Evolutionary conservation across 1,140 invertebrate genomes (phyloP), one percentile per base, ranked within the genome.

Genomic region (Megathymus violae): DNA sequence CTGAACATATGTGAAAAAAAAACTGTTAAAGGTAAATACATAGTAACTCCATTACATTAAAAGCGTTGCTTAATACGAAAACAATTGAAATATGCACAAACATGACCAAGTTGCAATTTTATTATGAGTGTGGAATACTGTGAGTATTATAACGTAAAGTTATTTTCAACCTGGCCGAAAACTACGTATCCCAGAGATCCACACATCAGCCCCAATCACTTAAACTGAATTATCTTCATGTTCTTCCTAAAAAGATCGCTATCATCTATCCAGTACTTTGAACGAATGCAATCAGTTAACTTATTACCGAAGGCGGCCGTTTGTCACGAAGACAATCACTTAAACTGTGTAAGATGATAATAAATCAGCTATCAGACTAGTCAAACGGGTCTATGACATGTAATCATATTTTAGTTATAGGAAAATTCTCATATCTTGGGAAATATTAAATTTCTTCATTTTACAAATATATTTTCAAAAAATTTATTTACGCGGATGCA

Each of bases 381-480:
- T 19, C 19, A 25, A 50, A 43, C 59, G 19, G 1, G 34, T 14
- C 4, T 36, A 11, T 46, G 40, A 41, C 14, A 22, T 19, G 13
- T 56, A 58, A 67, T 67, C 64, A 62, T 62, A 67, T 62, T 62
- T 62, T 48, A 27, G 7, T 56, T 64, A 56, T 62, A 62, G 64
- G 58, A 13, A 22, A 62, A 52, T 19, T 11, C 36, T 27, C 31
- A 17, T 27, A 10, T 19, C 1, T 17, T 17, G n/a, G n/a, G n/a
- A n/a, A n/a, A 6, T 11, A 36, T 41, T 14, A 15, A 13, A 15
- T n/a, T n/a, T n/a, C n/a, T n/a, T n/a, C n/a, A n/a, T 14, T 6
- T 1, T 14, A 41, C 5, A 41, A 15, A n/a, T n/a, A n/a, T n/a
- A n/a, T n/a, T n/a, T n/a, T n/a, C n/a, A n/a, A n/a, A n/a, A n/a